Evolutionary conservation across 2,113 vertebrate genomes (phyloP).

Genomic region (Aepyceros melampus): DNA sequence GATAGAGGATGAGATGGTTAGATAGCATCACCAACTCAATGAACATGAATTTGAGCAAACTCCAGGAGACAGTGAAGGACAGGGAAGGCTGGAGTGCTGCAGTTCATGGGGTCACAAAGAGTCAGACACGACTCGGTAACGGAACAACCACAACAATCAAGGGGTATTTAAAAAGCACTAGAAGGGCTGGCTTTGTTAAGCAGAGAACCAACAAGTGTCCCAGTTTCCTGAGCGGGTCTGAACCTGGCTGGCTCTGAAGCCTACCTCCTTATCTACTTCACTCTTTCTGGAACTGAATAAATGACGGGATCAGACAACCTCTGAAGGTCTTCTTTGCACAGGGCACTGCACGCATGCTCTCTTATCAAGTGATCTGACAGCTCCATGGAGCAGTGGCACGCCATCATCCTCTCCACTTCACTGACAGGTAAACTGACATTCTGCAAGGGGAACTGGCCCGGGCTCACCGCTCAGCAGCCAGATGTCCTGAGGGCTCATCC

Average conservation of each 20-base stretch:
- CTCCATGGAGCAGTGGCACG: fast-evolving
- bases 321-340: not conserved
- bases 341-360: fast-evolving
- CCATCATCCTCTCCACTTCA: not conserved
- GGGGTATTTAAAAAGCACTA: not conserved
- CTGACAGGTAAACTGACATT: not conserved
- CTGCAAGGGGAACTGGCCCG: fast-evolving
- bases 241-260: not conserved
- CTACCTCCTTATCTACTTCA: not conserved
- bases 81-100: not conserved
- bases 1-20: not conserved
- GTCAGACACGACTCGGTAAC: not conserved
- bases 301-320: not conserved
- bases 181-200: not conserved
- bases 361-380: too few species aligned
- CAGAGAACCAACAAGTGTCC: not conserved
- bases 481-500: not conserved
- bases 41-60: not conserved
- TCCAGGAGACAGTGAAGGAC: not conserved
- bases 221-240: not conserved
- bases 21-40: not conserved
- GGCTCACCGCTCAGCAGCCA: not conserved
- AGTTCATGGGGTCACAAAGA: not conserved
- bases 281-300: not conserved
- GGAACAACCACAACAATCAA: not conserved